Conservation (phyloP, 2,113 vertebrate genomes). For the Urocolius indicus region DNA sequence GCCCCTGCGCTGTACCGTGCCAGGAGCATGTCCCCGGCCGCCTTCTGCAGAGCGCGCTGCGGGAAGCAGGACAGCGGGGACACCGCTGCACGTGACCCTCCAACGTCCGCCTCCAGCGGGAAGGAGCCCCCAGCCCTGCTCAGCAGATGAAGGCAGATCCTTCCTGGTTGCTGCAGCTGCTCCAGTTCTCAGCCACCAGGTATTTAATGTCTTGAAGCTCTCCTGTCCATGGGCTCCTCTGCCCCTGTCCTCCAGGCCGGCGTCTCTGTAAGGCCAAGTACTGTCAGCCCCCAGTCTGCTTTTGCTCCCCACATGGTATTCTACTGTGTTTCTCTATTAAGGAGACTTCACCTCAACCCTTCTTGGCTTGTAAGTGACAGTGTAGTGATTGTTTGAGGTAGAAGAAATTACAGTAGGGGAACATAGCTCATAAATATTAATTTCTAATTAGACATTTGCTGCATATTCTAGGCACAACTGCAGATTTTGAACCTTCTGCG, state of each 20-base stretch:
- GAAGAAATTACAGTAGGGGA: neutral
- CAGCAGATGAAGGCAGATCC: neutral
- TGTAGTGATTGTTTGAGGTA: neutral
- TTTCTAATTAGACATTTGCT: neutral
- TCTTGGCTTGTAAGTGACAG: neutral
- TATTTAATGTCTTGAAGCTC: slow-evolving; percentile 9
- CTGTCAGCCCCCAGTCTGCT: neutral
- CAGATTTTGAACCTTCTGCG: neutral
- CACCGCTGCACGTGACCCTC: slow-evolving; percentile 5
- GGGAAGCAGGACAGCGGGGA: neutral
- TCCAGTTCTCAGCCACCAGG: slow-evolving; percentile 21
- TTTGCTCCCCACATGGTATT: neutral
- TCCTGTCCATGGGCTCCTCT: neutral
- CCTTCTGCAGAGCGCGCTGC: neutral
- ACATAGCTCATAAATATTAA: neutral
- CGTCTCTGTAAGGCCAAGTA: neutral
- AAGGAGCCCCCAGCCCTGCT: neutral
- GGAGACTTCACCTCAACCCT: neutral
- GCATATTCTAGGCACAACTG: neutral
- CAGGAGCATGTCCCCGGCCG: neutral
- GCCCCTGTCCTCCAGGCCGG: neutral
- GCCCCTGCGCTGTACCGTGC: no score
- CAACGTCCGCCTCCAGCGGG: slow-evolving; percentile 12
- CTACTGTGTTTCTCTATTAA: neutral
- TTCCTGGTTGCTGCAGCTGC: neutral